Evolutionary conservation across 2,888 invertebrate species (phyloP), one percentile per base, ranked within the genome.

Genomic region (Sarcophaga caerulescens): DNA sequence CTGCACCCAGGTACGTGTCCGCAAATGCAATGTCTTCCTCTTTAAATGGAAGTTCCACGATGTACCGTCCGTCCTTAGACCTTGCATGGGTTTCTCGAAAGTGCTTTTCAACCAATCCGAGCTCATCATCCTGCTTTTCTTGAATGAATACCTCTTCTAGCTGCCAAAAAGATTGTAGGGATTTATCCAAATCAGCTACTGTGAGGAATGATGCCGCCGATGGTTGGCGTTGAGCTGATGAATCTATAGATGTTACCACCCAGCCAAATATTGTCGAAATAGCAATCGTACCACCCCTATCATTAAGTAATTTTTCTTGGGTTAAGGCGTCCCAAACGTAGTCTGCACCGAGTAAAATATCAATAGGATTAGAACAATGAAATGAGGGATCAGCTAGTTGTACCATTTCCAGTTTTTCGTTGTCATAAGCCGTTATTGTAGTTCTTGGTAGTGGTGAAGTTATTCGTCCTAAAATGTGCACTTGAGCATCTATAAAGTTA

Each of bases 21-120:
- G 45, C 19, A 47, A 76, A 81, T 17, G 35, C 62, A 14, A 23
- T 14, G 19, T 81, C 6, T 3, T 47, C 5, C 17, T 76, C 63
- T 14, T n/a, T 52, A 57, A 79, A 79, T 14, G 79, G 63, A n/a
- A 65, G 63, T 12, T 73, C 65, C n/a, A 73, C 73, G 11, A 77
- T 45, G n/a, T 77, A 77, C 25, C 19, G 65, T 45, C 76, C 60
- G 11, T 68, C 44, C 21, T 11, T 14, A 25, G 52, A 52, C 19
- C 76, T 66, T 0, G 11, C n/a, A 52, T 81, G 52, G 2, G 74
- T 81, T 6, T 47, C 11, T 4, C 19, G 14, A 59, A 70, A 81
- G 59, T 81, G 69, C n/a, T n/a, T n/a, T n/a, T n/a, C n/a, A n/a
- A n/a, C n/a, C n/a, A n/a, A n/a, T 11, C 17, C 14, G 4, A 45